Base-by-base conservation (phyloP, 2,113 vertebrate species). In the Drymodes brunneopygia region DNA sequence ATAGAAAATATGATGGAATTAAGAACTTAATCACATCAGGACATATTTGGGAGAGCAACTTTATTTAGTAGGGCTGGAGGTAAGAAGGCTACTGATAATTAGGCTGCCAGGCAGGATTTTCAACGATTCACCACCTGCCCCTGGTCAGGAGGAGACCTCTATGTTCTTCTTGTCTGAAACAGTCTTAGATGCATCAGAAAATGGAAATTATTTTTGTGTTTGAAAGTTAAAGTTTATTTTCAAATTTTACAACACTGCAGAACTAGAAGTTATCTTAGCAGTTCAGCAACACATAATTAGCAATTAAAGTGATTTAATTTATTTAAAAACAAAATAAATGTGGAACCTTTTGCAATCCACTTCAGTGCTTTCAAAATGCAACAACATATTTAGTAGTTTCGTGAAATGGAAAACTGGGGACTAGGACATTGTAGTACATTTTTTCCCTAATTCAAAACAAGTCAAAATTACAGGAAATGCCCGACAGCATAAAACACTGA, bases 391-490 rank as follows among this genome's bases (percentile, higher is more conserved):
- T 90, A 92, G 38, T 86, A 64, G 51, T 95, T 94, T 11, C 60
- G 64, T 71, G 75, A 95, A 94, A 94, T 74, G 92, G 94, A 93
- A 96, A 96, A 96, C 1, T 54, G 48, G 75, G 92, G 90, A 77
- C 75, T 64, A 86, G 71, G 72, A 95, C 62, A 94, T 6, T 83
- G 67, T 47, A 94, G 67, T 28, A 81, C 92, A 92, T 95, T 93
- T 86, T 81, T 80, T 70, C 60, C 67, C 61, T 95, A 96, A 96
- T 84, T 93, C 94, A 96, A 92, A 95, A 82, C 93, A 96, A 95
- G 93, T 90, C 82, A 90, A 95, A 97, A 96, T 90, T 90, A 96
- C 94, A 97, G 92, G 92, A 96, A 97, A 93, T 96, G 93, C 88
- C 92, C 57, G 1, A 88, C 71, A 96, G 93, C 93, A 83, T 53